Evolutionary conservation across 2,888 invertebrate species (phyloP).

Genomic region (Liodrosophila aerea): DNA sequence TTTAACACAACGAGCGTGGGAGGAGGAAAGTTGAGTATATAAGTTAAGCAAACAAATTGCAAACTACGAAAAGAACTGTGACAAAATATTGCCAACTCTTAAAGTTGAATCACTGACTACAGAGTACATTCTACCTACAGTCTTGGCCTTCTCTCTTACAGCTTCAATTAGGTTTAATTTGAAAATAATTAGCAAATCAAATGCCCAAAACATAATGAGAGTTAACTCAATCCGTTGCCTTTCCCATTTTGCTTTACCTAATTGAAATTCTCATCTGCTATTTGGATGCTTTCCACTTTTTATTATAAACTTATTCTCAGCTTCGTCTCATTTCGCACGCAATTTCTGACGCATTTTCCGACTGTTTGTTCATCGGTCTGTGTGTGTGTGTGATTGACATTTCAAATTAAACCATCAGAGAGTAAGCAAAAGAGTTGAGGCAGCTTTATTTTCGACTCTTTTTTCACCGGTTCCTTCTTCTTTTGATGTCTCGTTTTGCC

Average conservation of each 20-base stretch:
- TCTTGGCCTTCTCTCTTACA: neutral
- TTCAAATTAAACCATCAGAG: constrained; percentile 14
- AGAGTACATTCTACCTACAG: no score
- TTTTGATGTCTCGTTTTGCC: constrained; percentile 15
- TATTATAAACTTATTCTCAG: no score
- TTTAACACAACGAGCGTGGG: neutral
- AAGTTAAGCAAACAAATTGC: constrained; percentile 18
- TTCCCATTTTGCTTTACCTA: constrained; percentile 1
- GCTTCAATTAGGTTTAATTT: constrained; percentile 16
- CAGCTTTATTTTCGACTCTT: constrained; percentile 10
- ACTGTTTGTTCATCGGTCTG: constrained; percentile 5
- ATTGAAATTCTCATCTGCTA: constrained; percentile 24
- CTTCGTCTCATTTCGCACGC: constrained; percentile 9
- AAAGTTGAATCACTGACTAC: neutral
- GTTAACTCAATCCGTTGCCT: neutral
- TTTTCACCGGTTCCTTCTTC: no score
- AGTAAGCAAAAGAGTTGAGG: constrained; percentile 3
- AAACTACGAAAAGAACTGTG: constrained; percentile 16
- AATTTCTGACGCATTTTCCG: constrained; percentile 9
- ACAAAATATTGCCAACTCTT: neutral
- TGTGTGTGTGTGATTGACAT: constrained; percentile 38
- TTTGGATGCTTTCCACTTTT: neutral
- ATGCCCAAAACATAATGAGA: neutral
- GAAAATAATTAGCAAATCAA: constrained; percentile 27
- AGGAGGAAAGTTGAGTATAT: no score